Conservation (phyloP, 2,888 invertebrate species). For the Rhodophaea formosa region DNA sequence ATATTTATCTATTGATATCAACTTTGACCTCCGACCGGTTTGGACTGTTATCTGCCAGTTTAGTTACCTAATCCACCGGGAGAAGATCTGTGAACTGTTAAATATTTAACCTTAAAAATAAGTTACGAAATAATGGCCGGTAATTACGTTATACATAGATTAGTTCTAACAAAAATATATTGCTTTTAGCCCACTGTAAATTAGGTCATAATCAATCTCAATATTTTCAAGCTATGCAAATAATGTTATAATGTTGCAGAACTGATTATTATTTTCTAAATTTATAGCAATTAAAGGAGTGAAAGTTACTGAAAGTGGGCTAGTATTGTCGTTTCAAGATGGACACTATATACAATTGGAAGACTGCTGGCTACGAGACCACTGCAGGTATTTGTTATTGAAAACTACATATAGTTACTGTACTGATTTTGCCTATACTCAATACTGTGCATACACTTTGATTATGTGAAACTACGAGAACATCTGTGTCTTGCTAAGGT, state of each 20-base stretch:
- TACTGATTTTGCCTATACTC: no score
- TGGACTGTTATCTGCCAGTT: background rate
- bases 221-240: no score
- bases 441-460: no score
- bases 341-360: conserved; percentile 54
- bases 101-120: background rate
- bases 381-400: conserved; percentile 72
- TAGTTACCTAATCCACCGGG: background rate
- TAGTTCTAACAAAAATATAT: background rate
- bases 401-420: no score
- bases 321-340: conserved; percentile 46
- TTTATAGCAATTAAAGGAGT: conserved; percentile 31
- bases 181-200: background rate
- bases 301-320: conserved; percentile 34
- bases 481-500: no score
- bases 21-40: conserved; percentile 2
- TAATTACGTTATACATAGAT: background rate
- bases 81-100: background rate
- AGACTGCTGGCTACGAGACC: conserved; percentile 81
- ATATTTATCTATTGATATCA: background rate
- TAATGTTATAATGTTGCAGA: background rate
- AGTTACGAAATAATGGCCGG: conserved; percentile 3
- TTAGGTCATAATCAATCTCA: no score
- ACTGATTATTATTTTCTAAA: background rate
- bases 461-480: no score